Evolutionary conservation across 2,113 vertebrate genomes (phyloP).

Genomic region (Embiotoca jacksoni): DNA sequence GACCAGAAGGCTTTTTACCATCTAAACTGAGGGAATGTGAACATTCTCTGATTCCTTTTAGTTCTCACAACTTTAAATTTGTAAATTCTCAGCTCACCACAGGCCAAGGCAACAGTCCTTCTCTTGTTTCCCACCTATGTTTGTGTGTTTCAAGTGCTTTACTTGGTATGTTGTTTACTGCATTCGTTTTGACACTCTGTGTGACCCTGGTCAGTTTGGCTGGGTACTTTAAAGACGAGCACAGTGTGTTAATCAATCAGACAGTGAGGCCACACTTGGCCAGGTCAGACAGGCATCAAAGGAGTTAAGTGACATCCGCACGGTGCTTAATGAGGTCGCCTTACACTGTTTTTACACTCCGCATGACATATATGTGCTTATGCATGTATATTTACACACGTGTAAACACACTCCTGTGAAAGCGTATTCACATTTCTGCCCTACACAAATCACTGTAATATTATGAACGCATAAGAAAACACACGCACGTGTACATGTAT

Average conservation of each 20-base stretch:
- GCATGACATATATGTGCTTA: not conserved
- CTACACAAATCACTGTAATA: not conserved
- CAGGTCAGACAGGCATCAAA: conserved; percentile 50
- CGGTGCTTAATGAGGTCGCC: conserved; percentile 31
- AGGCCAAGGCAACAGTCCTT: conserved; percentile 27
- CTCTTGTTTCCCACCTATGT: conserved; percentile 32
- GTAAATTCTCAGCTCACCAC: conserved; percentile 39
- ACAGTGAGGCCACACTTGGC: conserved; percentile 20
- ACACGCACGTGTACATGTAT: not conserved
- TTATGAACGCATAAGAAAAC: not conserved
- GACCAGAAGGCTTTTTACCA: conserved; percentile 2
- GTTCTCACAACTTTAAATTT: conserved; percentile 58
- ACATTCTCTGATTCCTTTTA: conserved; percentile 13
- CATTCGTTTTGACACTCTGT: conserved; percentile 48
- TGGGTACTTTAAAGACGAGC: conserved; percentile 64
- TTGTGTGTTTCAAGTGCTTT: conserved; percentile 38
- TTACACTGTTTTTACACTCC: conserved; percentile 28
- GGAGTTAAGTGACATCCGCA: conserved; percentile 45
- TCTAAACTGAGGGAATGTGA: conserved; percentile 16
- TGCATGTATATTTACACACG: not conserved
- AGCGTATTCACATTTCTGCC: not conserved
- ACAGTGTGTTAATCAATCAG: conserved; percentile 64
- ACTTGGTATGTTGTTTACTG: conserved; percentile 56
- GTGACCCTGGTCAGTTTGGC: conserved; percentile 51
- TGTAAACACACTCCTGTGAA: conserved; percentile 22